Evolutionary conservation across 2,888 invertebrate genomes (phyloP), one percentile per base, ranked within the genome.

Genomic region (Calameuta pallipes): DNA sequence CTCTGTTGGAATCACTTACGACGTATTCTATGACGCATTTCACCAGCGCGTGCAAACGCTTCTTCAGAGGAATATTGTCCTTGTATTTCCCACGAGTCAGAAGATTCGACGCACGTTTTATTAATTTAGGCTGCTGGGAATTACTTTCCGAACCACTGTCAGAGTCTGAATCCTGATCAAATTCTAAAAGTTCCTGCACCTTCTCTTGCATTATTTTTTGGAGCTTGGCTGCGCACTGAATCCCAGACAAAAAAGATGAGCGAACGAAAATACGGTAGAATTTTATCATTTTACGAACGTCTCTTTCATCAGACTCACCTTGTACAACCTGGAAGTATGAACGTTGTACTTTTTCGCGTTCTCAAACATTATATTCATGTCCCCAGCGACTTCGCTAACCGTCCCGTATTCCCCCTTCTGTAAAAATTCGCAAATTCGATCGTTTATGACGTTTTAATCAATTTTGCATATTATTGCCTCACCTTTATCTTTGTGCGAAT

Each of bases 331-430:
- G 71, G 97, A 97, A 70, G 95, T 95, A 75, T 95, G 94, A 73
- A 96, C 93, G 91, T 97, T 98, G 90, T 98, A 98, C 87, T 96
- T 95, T 90, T 96, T 97, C 15, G 99, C 99, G 92, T 99, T 99
- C 89, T 98, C 98, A 91, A 99, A 97, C 96, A 99, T 98, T 75
- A 98, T 95, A 89, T 98, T 98, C 93, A 99, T 94, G 90, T 99
- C 99, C 0, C 96, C 96, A 0, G 98, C 97, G 71, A 99, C 95
- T 90, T 98, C 97, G 37, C 96, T 96, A 0, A 98, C 93, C 15
- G 96, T 97, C 0, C 95, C 96, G 90, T 98, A 98, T 84, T 94
- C 95, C 35, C 96, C 96, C 83, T 95, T 95, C 87, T 93, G 83
- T 11, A 91, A 88, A 79, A 81, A 80, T 78, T 73, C 73, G 11